phyloP scores from a whole-genome alignment of 2,888 invertebrate species.

The Nebria salina region DNA sequence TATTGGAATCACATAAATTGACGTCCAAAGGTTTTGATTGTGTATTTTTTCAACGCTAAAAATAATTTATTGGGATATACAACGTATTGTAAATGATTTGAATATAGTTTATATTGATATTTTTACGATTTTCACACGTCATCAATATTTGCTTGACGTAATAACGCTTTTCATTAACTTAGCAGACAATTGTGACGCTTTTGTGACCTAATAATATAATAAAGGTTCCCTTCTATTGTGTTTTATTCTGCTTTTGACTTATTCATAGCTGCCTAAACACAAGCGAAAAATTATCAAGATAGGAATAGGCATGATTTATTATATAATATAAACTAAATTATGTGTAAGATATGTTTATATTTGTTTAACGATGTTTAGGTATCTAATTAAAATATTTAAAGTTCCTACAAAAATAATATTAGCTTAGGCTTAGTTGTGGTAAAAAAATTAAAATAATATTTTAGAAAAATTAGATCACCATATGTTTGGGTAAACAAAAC shows the following conservation, averaged over 20 bases:
- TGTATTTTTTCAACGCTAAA: background rate
- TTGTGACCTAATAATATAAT: no score
- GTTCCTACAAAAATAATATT: no score
- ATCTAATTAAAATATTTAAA: no score
- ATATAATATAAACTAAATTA: no score
- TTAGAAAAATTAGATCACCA: background rate
- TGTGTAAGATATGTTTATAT: no score
- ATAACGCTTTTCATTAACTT: background rate
- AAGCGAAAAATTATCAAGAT: no score
- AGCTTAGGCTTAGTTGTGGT: background rate
- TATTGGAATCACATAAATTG: background rate
- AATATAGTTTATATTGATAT: background rate
- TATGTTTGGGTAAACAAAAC: background rate
- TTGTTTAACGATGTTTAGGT: no score
- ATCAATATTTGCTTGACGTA: background rate
- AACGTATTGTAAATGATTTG: background rate
- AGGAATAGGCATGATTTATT: no score
- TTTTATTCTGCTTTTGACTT: no score
- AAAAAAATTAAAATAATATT: background rate
- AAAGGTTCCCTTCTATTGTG: no score
- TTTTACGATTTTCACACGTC: background rate
- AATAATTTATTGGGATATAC: background rate
- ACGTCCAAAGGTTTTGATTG: background rate
- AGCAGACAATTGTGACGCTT: background rate
- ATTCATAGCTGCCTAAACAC: no score